phyloP scores from a whole-genome alignment of 2,797 vertebrate genomes.

The Salarias fasciatus region DNA sequence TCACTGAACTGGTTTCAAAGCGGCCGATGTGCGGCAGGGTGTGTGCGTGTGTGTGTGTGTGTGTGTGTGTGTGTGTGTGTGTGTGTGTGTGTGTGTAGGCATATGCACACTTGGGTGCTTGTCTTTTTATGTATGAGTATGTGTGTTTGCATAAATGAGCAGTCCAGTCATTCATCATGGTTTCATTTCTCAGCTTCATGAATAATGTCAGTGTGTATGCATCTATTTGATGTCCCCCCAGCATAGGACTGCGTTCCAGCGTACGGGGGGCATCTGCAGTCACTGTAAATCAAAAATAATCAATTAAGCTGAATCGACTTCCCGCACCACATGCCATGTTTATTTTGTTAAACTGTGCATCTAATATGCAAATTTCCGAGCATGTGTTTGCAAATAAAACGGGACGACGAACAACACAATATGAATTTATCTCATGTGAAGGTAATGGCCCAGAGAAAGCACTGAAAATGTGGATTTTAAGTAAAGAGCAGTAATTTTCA shows the following conservation, averaged over 20 bases:
- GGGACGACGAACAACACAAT: conserved; percentile 9
- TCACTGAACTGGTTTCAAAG: conserved; percentile 66
- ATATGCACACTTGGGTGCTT: conserved; percentile 6
- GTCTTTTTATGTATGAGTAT: conserved; percentile 52
- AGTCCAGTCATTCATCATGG: conserved; percentile 77
- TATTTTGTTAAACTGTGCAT: conserved; percentile 35
- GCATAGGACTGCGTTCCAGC: conserved; percentile 49
- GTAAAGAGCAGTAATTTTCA: conserved; percentile 1
- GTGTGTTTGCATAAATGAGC: conserved; percentile 66
- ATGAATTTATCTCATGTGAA: conserved; percentile 24
- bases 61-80: conserved; percentile 16
- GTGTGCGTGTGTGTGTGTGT: conserved; percentile 18
- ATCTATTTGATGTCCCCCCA: conserved; percentile 60
- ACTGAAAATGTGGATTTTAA: conserved; percentile 41
- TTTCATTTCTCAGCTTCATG: conserved; percentile 75
- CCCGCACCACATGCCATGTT: conserved; percentile 46
- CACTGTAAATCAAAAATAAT: conserved; percentile 66
- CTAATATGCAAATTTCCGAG: conserved; percentile 36
- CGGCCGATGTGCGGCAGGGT: conserved; percentile 43
- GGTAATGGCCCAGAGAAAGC: conserved; percentile 24
- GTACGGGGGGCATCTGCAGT: conserved; percentile 31
- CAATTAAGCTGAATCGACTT: conserved; percentile 55
- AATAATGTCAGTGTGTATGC: conserved; percentile 74
- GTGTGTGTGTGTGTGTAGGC: conserved; percentile 24
- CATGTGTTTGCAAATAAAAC: conserved; percentile 30